Evolutionary conservation across 2,888 invertebrate species (phyloP).

Genomic region (Drosophila mercatorum): DNA sequence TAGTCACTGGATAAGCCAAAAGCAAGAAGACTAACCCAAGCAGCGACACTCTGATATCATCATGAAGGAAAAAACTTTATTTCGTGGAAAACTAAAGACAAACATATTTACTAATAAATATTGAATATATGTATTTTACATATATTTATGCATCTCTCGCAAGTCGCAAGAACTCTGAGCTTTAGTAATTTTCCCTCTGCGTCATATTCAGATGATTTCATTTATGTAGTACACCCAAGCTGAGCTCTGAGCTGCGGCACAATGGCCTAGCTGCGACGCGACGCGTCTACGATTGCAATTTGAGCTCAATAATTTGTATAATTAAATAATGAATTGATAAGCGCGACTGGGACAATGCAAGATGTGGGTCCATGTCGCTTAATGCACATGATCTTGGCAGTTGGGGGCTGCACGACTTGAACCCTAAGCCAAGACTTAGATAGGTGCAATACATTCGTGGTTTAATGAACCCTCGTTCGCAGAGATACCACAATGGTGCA

Average conservation of each 20-base stretch:
- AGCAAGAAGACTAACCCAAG: not conserved
- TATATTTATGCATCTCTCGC: not conserved
- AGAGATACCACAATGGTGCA: constrained; percentile 67
- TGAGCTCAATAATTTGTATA: constrained; percentile 58
- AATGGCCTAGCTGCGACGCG: constrained; percentile 30
- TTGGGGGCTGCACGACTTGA: constrained; percentile 11
- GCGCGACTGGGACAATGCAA: constrained; percentile 35
- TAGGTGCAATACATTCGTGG: constrained; percentile 24
- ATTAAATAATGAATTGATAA: constrained; percentile 32
- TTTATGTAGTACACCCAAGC: not conserved
- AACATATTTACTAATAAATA: no score
- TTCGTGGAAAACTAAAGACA: not conserved
- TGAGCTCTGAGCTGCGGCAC: constrained; percentile 41
- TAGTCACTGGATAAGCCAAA: constrained; percentile 50
- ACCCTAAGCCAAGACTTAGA: constrained; percentile 38
- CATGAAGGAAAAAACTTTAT: not conserved
- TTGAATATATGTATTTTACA: no score
- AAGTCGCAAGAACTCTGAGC: no score
- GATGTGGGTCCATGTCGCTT: constrained; percentile 16
- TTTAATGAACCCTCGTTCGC: constrained; percentile 52
- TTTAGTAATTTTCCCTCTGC: constrained; percentile 9
- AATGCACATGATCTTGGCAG: constrained; percentile 63
- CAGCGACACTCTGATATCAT: not conserved
- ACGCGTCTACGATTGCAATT: constrained; percentile 45
- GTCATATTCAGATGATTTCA: constrained; percentile 6